Conservation (phyloP, 1,140 invertebrate species). For the Hyles vespertilio region DNA sequence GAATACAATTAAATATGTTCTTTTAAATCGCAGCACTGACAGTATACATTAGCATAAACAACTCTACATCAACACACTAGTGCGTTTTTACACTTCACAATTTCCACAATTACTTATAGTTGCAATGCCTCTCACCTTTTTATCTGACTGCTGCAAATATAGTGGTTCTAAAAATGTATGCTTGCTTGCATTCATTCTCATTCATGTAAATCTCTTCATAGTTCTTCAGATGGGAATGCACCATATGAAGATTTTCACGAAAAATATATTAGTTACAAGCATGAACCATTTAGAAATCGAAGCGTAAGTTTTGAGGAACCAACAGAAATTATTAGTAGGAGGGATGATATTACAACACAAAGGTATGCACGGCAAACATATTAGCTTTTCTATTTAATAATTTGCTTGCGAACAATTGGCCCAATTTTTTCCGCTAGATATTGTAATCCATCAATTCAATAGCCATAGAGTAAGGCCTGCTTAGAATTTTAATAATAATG, state of each 20-base stretch:
- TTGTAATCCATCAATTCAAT: too few relatives aligned
- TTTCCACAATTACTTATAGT: slow-evolving; percentile 4
- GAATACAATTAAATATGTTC: not conserved
- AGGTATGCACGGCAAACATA: slow-evolving; percentile 41
- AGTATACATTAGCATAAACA: not conserved
- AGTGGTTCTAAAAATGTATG: slow-evolving; percentile 20
- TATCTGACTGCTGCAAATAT: too few relatives aligned
- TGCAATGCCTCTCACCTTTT: slow-evolving; percentile 5
- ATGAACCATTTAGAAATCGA: slow-evolving; percentile 83
- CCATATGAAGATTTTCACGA: slow-evolving; percentile 85
- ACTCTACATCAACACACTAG: slow-evolving; percentile 13
- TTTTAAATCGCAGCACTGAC: not conserved
- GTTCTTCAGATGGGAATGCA: slow-evolving; percentile 73
- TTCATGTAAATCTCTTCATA: slow-evolving; percentile 67
- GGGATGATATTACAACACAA: slow-evolving; percentile 45
- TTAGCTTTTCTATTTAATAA: not conserved
- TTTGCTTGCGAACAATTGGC: too few relatives aligned
- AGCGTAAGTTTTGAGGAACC: slow-evolving; percentile 82
- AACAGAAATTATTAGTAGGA: slow-evolving; percentile 52
- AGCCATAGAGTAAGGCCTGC: too few relatives aligned
- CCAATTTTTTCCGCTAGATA: too few relatives aligned
- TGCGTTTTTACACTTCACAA: slow-evolving; percentile 11
- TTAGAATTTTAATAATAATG: too few relatives aligned
- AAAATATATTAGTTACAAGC: slow-evolving; percentile 82
- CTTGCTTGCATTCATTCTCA: slow-evolving; percentile 53